Conservation (phyloP, 2,888 invertebrate species). For the Spilosoma lubricipeda region DNA sequence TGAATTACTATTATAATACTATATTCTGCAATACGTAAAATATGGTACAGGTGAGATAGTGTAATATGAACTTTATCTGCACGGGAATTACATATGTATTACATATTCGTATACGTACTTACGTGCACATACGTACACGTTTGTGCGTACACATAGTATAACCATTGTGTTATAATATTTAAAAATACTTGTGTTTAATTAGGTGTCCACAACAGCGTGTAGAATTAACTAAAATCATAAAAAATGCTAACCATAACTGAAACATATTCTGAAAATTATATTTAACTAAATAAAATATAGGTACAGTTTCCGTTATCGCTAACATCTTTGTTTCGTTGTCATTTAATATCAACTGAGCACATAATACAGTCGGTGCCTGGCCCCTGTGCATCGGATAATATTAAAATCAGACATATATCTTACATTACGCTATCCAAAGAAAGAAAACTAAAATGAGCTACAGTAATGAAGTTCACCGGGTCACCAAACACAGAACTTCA, state of each 20-base stretch:
- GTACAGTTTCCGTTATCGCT: conserved; percentile 57
- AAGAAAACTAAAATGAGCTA: conserved; percentile 71
- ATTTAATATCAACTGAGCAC: conserved; percentile 65
- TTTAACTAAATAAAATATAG: conserved; percentile 36
- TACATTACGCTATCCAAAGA: conserved; percentile 58
- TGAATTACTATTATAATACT: conserved; percentile 12
- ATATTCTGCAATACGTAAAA: conserved; percentile 7
- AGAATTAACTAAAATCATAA: conserved; percentile 66
- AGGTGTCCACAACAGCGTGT: conserved; percentile 60
- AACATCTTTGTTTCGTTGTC: conserved; percentile 58
- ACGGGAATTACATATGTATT: not conserved
- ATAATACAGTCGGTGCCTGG: conserved; percentile 36
- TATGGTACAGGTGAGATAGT: not conserved
- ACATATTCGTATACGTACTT: not conserved
- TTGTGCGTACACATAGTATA: too few species aligned
- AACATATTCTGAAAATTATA: conserved; percentile 36
- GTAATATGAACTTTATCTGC: not conserved
- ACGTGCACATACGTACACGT: too few species aligned
- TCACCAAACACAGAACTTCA: conserved; percentile 66
- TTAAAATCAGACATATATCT: conserved; percentile 61
- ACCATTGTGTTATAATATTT: not conserved
- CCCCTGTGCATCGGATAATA: conserved; percentile 54
- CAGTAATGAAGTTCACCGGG: conserved; percentile 69
- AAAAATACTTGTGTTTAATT: conserved; percentile 17
- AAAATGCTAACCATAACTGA: conserved; percentile 68